A percentile compares a stretch with the other conserved stretches of the same genome.
Conservation (phyloP, 1,140 invertebrate genomes). For the Battus philenor region DNA sequence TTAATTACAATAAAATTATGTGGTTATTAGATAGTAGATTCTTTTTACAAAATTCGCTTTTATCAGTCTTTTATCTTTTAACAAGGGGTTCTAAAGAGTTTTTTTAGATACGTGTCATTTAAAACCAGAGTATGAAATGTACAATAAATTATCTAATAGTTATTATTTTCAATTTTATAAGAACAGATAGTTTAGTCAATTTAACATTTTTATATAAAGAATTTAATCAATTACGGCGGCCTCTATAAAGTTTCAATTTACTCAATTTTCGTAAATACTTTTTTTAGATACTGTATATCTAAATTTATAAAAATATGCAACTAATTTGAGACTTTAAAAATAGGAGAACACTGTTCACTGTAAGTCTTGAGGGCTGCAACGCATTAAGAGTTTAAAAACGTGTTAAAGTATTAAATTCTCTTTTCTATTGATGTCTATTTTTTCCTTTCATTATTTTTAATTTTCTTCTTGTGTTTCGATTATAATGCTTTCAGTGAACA, state of each 20-base stretch:
- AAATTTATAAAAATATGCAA: constrained; percentile 12
- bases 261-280: too few relatives aligned
- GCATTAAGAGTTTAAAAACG: background rate
- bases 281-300: constrained; percentile 4
- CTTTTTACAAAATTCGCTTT: constrained; percentile 69
- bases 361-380: constrained; percentile 4
- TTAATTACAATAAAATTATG: constrained; percentile 20
- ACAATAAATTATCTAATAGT: too few relatives aligned
- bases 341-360: constrained; percentile 10
- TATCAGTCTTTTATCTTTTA: constrained; percentile 68
- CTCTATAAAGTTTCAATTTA: background rate
- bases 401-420: constrained; percentile 8
- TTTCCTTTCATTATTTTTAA: constrained; percentile 25
- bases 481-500: constrained; percentile 5
- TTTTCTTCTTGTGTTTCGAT: constrained; percentile 23
- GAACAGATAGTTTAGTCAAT: too few relatives aligned
- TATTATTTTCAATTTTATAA: too few relatives aligned
- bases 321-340: constrained; percentile 11
- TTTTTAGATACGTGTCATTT: constrained; percentile 1
- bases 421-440: constrained; percentile 20
- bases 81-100: constrained; percentile 32
- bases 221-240: constrained; percentile 27
- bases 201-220: constrained; percentile 18
- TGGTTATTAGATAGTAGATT: constrained; percentile 21
- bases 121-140: too few relatives aligned